Evolutionary conservation across 2,888 invertebrate genomes (phyloP).

Genomic region (Eupithecia dodoneata): DNA sequence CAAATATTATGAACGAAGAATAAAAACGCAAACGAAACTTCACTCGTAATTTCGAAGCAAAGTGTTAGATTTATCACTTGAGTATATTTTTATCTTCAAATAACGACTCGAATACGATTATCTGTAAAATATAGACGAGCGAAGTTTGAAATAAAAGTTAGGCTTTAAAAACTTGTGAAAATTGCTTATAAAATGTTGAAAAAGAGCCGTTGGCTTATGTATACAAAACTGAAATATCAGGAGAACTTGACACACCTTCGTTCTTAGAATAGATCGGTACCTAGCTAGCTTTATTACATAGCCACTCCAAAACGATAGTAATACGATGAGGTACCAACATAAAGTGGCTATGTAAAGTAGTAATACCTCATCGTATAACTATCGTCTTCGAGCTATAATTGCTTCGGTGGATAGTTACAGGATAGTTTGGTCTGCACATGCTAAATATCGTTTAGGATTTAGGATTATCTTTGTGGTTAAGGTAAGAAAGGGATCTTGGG

Average conservation of each 20-base stretch:
- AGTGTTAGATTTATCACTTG: slow-evolving; percentile 22
- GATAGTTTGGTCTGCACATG: slow-evolving; percentile 32
- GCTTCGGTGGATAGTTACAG: slow-evolving; percentile 40
- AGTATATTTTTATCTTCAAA: slow-evolving; percentile 28
- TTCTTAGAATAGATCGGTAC: slow-evolving; percentile 34
- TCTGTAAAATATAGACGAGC: slow-evolving; percentile 25
- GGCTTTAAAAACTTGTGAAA: slow-evolving; percentile 30
- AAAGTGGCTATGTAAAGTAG: not conserved
- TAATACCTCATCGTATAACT: slow-evolving; percentile 9
- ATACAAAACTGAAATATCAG: slow-evolving; percentile 37
- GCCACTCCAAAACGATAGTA: slow-evolving; percentile 10
- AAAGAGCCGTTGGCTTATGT: slow-evolving; percentile 23
- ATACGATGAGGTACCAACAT: slow-evolving; percentile 12
- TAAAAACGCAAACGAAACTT: not conserved
- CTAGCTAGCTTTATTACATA: slow-evolving; percentile 38
- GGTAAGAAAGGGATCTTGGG: slow-evolving; percentile 33
- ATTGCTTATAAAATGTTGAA: slow-evolving; percentile 30
- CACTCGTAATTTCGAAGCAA: slow-evolving; percentile 6
- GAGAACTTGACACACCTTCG: slow-evolving; percentile 40
- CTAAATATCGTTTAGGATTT: slow-evolving; percentile 11
- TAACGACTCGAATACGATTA: slow-evolving; percentile 27
- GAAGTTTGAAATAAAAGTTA: slow-evolving; percentile 29
- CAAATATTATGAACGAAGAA: not conserved
- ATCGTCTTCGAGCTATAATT: slow-evolving; percentile 39
- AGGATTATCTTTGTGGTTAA: not conserved